These are phyloP conservation scores for Palythoa heliodiscus DNA, from an alignment of 92 coral and sea anemone species.

Conservation along the genomic window DNA sequence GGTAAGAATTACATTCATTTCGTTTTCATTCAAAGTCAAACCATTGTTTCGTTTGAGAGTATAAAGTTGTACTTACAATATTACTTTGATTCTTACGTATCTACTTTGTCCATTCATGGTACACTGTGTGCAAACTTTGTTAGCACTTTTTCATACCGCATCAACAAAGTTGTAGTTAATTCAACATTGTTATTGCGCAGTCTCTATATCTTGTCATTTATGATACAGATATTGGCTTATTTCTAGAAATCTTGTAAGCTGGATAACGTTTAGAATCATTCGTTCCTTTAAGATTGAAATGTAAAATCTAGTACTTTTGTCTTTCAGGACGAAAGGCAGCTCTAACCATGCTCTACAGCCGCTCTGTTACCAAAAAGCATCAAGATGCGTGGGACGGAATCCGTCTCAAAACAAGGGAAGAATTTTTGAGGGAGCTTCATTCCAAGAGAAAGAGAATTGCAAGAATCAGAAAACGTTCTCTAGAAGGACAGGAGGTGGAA, in stretches of 20 bases:
- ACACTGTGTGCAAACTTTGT: too few relatives aligned
- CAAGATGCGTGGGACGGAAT: background rate
- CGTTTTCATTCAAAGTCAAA: too few relatives aligned
- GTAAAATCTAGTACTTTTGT: background rate
- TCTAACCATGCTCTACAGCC: slow-evolving; percentile 18
- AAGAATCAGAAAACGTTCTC: slow-evolving; percentile 33
- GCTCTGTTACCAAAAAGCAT: slow-evolving; percentile 4
- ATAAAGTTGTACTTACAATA: too few relatives aligned
- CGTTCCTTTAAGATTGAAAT: background rate
- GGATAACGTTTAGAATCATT: background rate
- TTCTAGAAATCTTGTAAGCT: background rate
- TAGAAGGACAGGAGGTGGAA: slow-evolving; percentile 22
- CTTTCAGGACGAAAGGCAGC: slow-evolving; percentile 22
- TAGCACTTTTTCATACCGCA: too few relatives aligned
- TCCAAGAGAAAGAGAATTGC: slow-evolving; percentile 32
- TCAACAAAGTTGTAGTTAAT: too few relatives aligned
- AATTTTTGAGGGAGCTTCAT: slow-evolving; percentile 4
- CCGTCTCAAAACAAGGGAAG: slow-evolving; percentile 22
- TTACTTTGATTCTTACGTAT: too few relatives aligned
- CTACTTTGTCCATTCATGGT: too few relatives aligned
- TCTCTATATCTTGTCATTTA: too few relatives aligned
- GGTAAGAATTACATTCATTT: background rate
- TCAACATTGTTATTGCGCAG: too few relatives aligned
- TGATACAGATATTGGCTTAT: too few relatives aligned
- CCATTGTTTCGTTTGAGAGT: too few relatives aligned